Evolutionary conservation across 2,797 vertebrate species (phyloP).

Genomic region (Pseudochirops corinnae): DNA sequence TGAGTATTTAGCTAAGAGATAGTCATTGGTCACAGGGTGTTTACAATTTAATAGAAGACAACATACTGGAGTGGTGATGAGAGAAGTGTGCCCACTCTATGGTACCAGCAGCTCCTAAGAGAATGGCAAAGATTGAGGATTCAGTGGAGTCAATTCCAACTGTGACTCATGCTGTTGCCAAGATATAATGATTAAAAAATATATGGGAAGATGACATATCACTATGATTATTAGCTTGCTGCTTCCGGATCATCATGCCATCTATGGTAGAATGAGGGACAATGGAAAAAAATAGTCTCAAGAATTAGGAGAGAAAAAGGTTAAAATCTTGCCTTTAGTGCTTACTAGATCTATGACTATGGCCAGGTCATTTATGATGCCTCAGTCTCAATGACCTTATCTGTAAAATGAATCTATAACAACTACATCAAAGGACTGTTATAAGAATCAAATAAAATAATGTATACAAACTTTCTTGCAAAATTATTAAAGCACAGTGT

Average conservation of each 20-base stretch:
- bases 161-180: background rate
- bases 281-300: background rate
- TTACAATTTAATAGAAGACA: background rate
- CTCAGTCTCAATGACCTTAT: background rate
- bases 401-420: background rate
- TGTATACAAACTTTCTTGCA: no score
- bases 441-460: no score
- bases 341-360: background rate
- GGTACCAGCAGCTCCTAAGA: background rate
- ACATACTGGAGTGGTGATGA: background rate
- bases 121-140: background rate
- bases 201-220: background rate
- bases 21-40: background rate
- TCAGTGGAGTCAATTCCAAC: background rate
- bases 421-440: background rate
- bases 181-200: background rate
- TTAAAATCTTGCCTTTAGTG: background rate
- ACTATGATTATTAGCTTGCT: background rate
- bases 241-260: slow-evolving; percentile 21
- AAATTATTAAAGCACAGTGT: no score
- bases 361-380: background rate
- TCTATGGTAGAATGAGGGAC: slow-evolving; percentile 30
- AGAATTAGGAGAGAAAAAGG: background rate
- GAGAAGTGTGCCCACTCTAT: background rate
- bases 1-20: background rate